phyloP scores from a whole-genome alignment of 2,888 invertebrate genomes.

The Microplitis deprimator region DNA sequence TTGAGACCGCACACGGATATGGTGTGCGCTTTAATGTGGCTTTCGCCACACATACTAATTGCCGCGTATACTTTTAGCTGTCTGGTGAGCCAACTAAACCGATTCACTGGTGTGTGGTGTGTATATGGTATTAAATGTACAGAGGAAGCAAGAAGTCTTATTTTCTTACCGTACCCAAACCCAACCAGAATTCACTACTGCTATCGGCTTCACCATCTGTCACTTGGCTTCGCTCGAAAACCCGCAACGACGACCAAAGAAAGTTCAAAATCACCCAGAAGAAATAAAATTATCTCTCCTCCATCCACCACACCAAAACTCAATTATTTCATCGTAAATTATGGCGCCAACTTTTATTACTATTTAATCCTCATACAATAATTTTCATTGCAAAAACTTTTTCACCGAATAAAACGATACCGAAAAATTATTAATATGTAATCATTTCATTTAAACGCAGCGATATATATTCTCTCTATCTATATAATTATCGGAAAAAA shows the following conservation, averaged over 20 bases:
- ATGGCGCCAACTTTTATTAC: background rate
- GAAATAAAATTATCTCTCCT: background rate
- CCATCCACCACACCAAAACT: background rate
- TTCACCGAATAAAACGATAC: background rate
- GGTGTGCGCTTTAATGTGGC: constrained; percentile 29
- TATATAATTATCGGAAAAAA: background rate
- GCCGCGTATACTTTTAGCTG: constrained; percentile 26
- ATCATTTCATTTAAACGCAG: background rate
- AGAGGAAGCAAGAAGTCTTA: constrained; percentile 1
- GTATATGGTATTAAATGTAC: background rate
- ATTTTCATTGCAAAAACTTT: background rate
- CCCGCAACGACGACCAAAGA: background rate
- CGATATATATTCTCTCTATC: background rate
- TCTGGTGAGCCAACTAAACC: constrained; percentile 19
- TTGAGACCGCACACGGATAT: constrained; percentile 26
- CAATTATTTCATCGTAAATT: background rate
- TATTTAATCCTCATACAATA: constrained; percentile 6
- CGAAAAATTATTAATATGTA: background rate
- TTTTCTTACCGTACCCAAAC: background rate
- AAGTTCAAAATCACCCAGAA: background rate
- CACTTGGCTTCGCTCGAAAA: background rate
- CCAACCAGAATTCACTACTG: background rate
- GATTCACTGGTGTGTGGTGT: background rate
- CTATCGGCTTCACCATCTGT: background rate
- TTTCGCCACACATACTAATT: constrained; percentile 49